Conservation (phyloP, 1,140 invertebrate genomes). For the Brachionus asplanchnoidis region DNA sequence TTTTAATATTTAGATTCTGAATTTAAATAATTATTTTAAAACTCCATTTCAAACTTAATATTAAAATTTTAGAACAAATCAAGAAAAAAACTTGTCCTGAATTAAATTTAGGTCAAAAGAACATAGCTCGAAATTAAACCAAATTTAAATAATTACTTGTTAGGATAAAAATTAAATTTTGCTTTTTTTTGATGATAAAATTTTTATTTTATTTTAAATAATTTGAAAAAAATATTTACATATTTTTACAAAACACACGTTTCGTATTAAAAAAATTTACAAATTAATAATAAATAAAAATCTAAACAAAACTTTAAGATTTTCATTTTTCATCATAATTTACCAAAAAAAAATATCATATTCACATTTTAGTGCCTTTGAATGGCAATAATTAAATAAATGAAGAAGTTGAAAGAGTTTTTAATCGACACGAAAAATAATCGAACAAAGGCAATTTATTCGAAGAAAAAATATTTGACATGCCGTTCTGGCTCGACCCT, state of each 20-base stretch:
- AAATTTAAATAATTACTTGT: not conserved
- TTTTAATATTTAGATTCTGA: no score
- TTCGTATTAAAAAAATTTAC: not conserved
- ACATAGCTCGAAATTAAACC: not conserved
- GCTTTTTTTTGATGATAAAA: not conserved
- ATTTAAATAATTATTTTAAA: no score
- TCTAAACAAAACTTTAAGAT: not conserved
- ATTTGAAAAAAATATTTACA: not conserved
- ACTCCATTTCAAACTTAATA: no score
- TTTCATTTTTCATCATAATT: not conserved
- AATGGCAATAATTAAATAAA: not conserved
- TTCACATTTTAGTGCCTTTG: not conserved
- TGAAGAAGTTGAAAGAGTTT: not conserved
- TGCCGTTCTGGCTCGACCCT: not conserved
- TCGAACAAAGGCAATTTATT: constrained; percentile 18
- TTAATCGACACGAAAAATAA: constrained; percentile 3
- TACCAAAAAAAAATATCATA: not conserved
- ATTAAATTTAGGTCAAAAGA: no score
- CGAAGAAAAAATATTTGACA: not conserved
- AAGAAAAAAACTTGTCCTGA: no score
- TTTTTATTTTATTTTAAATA: not conserved
- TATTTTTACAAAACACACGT: not conserved
- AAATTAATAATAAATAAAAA: not conserved
- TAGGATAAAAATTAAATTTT: not conserved
- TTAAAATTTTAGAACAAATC: no score